A percentile compares a stretch with the other conserved stretches of the same genome.
Evolutionary conservation across 2,888 invertebrate genomes (phyloP).

Genomic region (Augochlorella aurata): DNA sequence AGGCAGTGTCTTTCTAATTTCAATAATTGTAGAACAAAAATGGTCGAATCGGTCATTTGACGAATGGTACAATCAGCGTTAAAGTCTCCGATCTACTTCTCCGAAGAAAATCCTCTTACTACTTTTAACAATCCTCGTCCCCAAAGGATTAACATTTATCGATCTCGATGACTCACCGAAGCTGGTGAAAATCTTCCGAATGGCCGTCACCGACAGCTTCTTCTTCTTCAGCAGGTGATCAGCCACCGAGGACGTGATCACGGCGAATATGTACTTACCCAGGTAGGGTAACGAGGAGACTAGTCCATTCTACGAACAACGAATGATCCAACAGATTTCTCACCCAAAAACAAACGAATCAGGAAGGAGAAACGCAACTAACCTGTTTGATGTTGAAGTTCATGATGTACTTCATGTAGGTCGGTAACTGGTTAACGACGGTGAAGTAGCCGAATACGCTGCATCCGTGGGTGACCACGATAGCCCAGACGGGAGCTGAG

Average conservation of each 20-base stretch:
- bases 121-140: no score
- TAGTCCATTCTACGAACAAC: constrained; percentile 87
- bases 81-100: no score
- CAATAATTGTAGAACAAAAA: no score
- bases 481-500: constrained; percentile 92
- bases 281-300: constrained; percentile 93
- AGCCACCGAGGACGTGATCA: constrained; percentile 88
- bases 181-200: constrained; percentile 87
- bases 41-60: no score
- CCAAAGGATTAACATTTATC: no score
- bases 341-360: not conserved
- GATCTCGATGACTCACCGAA: constrained; percentile 82
- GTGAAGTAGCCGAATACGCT: constrained; percentile 95
- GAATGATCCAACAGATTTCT: not conserved
- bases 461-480: constrained; percentile 91
- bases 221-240: constrained; percentile 88
- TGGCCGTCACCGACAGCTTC: constrained; percentile 88
- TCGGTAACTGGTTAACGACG: constrained; percentile 93
- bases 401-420: constrained; percentile 91
- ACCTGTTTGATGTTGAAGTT: constrained; percentile 90
- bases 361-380: not conserved
- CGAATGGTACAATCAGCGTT: no score
- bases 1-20: no score
- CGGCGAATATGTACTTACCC: constrained; percentile 92
- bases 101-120: no score